phyloP scores from a whole-genome alignment of 2,797 vertebrate genomes.

The Lepilemur ruficaudatus region DNA sequence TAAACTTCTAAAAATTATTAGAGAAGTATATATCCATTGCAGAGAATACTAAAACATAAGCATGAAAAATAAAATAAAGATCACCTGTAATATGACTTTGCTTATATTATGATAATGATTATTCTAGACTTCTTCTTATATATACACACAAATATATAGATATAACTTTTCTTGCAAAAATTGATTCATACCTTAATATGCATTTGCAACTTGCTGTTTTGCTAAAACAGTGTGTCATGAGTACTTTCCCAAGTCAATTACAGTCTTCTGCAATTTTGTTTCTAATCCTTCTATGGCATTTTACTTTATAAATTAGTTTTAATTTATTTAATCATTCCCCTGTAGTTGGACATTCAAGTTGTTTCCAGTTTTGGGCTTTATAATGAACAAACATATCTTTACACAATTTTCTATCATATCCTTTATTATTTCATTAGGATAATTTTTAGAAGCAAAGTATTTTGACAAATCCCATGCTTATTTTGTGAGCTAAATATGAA shows the following conservation, averaged over 20 bases:
- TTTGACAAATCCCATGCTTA: neutral
- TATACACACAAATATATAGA: neutral
- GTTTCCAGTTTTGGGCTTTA: neutral
- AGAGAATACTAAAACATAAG: neutral
- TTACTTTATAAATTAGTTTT: neutral
- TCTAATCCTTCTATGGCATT: neutral
- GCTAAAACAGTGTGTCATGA: neutral
- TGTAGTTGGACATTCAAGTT: neutral
- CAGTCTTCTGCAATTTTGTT: neutral
- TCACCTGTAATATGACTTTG: neutral
- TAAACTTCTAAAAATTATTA: neutral
- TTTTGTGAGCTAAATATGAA: neutral
- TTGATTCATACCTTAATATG: neutral
- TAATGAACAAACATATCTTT: neutral
- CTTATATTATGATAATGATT: neutral
- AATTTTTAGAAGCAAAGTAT: neutral
- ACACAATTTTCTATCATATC: neutral
- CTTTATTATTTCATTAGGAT: neutral
- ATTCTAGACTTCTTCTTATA: neutral
- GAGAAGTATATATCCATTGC: neutral
- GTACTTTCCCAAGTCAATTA: neutral
- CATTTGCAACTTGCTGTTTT: neutral
- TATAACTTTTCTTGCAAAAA: neutral
- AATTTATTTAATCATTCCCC: neutral
- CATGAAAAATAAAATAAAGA: neutral